Conservation (phyloP, 2,797 vertebrate genomes). For the Fratercula arctica region DNA sequence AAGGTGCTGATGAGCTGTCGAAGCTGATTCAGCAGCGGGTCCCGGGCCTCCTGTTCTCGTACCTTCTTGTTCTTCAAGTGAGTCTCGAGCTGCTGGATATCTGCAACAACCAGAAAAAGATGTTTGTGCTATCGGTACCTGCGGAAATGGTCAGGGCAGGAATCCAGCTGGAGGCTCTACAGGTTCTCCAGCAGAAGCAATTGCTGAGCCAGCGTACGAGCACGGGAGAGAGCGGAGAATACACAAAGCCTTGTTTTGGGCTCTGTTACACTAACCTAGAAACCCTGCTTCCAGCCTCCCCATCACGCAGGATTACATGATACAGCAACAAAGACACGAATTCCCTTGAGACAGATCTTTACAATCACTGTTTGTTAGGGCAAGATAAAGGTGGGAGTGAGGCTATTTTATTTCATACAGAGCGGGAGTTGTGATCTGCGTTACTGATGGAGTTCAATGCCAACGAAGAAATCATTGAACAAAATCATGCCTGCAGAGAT, state of each 20-base stretch:
- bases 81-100: constrained; percentile 92
- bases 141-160: background rate
- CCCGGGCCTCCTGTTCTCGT: constrained; percentile 88
- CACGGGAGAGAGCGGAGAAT: background rate
- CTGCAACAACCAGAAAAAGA: constrained; percentile 62
- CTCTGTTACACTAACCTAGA: background rate
- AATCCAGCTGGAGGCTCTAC: background rate
- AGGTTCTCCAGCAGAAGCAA: background rate
- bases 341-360: background rate
- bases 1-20: constrained; percentile 88
- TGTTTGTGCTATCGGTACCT: accelerated
- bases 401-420: background rate
- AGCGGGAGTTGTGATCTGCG: background rate
- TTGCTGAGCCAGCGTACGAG: accelerated
- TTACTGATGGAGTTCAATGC: background rate
- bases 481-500: background rate
- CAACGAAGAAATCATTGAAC: background rate
- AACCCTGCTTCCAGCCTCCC: background rate
- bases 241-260: background rate
- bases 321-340: background rate
- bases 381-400: background rate
- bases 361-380: background rate
- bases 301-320: background rate
- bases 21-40: constrained; percentile 88
- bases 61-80: constrained; percentile 90